Base-by-base conservation (phyloP, 2,113 vertebrate genomes). In the Macroglossus sobrinus region DNA sequence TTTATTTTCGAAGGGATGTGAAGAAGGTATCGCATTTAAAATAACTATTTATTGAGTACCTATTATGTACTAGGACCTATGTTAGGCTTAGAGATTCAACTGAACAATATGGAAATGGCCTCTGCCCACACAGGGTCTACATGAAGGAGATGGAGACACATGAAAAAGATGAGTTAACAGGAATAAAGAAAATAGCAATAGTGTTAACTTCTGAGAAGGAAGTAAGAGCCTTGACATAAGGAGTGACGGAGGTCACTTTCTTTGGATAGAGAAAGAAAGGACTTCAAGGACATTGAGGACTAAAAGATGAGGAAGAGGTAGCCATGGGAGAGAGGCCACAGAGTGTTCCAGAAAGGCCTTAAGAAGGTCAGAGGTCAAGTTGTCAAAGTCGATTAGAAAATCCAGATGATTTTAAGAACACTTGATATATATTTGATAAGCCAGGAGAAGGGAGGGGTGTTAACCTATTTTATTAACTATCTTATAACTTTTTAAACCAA, bases 1-100 rank as follows among this genome's bases (percentile, higher is more conserved):
- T 94, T 93, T 93, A 63, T 87, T 95, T 95, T 28, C 75, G 55
- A 82, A 81, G 61, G 35, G 21, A 68, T 85, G 11, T 85, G 74
- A 64, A 84, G 66, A 64, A 78, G 26, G 69, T 21, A 66, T 8
- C 33, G 61, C 47, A 50, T 84, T 93, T 96, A 90, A 64, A 85
- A 35, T 80, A 69, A 68, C 40, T 81, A 55, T 84, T 93, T 90
- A 68, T 47, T 64, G 33, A 92, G 40, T 16, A 38, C 30, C 12
- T 75, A 5, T 33, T 87, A 43, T 30, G 4, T 69, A 82, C 59
- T 53, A 63, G 35, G 43, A 4, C 75, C 30, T 50, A 10, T 61
- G 11, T 75, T 69, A 50, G 47, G 16, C 75, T 75, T 35, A 82
- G 78, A 66, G 28, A 53, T 16, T 33, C 3, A 68, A 1, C 26